These are phyloP conservation scores for Strongylocentrotus purpuratus DNA, from an alignment of 35 echinoderm and acorn worm genomes.

Conservation along the genomic window DNA sequence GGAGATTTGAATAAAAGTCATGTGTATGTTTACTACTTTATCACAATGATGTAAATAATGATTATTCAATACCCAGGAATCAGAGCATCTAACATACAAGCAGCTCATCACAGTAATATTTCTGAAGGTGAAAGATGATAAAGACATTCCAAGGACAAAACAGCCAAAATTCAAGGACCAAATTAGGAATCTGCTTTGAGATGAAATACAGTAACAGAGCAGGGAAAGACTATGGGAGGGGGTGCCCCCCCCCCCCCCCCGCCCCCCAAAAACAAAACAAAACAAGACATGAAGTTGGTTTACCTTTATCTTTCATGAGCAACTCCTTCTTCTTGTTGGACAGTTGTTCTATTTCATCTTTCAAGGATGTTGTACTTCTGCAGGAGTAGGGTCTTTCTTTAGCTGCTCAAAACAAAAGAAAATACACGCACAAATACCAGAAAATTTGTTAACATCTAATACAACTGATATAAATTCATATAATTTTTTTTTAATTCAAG, in stretches of 20 bases:
- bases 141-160: too few relatives aligned
- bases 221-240: too few relatives aligned
- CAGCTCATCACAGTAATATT: too few relatives aligned
- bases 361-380: conserved; percentile 31
- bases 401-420: neutral
- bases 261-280: neutral
- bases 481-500: neutral
- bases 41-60: too few relatives aligned
- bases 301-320: conserved; percentile 73
- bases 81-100: too few relatives aligned
- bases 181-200: too few relatives aligned
- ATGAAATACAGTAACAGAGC: too few relatives aligned
- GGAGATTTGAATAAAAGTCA: too few relatives aligned
- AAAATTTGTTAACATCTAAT: neutral
- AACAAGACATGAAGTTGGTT: neutral
- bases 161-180: too few relatives aligned
- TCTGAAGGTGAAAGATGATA: too few relatives aligned
- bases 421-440: neutral
- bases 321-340: conserved; percentile 69
- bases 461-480: neutral
- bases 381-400: conserved; percentile 30
- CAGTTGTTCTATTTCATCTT: conserved; percentile 70
- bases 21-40: too few relatives aligned
- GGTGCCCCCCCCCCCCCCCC: neutral
- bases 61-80: too few relatives aligned